These are phyloP conservation scores for Deilephila elpenor DNA, from an alignment of 2,888 invertebrate species.

Conservation along the genomic window DNA sequence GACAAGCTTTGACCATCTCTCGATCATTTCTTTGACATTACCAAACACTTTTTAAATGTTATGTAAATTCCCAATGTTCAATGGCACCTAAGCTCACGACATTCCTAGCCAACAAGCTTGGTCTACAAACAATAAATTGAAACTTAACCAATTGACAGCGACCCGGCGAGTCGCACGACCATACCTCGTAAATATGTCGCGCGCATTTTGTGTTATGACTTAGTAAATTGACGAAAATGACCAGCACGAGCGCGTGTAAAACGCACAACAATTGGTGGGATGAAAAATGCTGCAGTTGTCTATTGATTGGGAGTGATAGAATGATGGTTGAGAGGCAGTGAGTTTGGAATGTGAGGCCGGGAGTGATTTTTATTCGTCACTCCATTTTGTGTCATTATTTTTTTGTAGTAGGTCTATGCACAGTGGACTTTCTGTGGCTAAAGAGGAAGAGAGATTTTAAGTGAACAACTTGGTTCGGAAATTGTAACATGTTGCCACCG, in stretches of 20 bases:
- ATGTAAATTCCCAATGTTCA: background rate
- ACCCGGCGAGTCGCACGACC: conserved; percentile 2
- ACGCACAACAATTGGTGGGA: conserved; percentile 46
- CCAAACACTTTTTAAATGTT: no score
- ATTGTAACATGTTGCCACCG: no score
- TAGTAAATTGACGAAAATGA: conserved; percentile 54
- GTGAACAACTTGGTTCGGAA: no score
- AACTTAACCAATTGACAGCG: conserved; percentile 27
- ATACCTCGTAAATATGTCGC: conserved; percentile 55
- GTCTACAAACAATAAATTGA: conserved; percentile 26
- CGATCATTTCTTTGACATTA: no score
- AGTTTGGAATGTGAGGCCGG: no score
- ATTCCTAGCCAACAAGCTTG: conserved; percentile 12
- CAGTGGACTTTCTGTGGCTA: no score
- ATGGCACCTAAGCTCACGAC: background rate
- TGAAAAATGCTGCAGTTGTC: conserved; percentile 37
- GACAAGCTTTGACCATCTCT: no score
- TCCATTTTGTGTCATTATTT: background rate
- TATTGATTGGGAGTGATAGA: background rate
- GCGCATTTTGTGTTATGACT: conserved; percentile 52
- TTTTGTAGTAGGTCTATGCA: no score
- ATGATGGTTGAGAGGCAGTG: background rate
- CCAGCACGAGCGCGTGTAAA: conserved; percentile 52
- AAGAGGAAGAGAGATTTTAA: no score
- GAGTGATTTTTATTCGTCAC: background rate